Percentiles rank a stretch among this genome's conserved stretches.
phyloP scores from a whole-genome alignment of 2,113 vertebrate species.

The Ellobius talpinus region DNA sequence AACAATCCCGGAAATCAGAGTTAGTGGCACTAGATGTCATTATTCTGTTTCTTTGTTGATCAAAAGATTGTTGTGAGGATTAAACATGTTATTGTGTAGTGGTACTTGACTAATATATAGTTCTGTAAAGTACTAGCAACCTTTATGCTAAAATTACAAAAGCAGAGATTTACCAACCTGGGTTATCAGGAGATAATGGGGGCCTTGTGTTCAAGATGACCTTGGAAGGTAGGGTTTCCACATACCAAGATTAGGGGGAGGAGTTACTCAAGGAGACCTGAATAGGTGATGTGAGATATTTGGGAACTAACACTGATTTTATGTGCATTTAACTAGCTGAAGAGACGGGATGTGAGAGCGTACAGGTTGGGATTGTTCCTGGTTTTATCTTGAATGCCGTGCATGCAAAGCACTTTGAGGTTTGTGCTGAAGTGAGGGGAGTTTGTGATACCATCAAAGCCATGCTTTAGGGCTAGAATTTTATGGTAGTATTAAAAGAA shows the following conservation, averaged over 20 bases:
- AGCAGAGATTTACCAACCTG: slow-evolving; percentile 34
- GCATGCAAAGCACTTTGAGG: not conserved
- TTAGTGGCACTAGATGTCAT: not conserved
- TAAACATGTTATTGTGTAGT: not conserved
- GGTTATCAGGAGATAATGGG: not conserved
- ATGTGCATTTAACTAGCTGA: not conserved
- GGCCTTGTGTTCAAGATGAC: not conserved
- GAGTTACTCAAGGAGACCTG: not conserved
- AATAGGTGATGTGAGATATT: not conserved
- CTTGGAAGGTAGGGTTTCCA: slow-evolving; percentile 15
- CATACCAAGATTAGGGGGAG: not conserved
- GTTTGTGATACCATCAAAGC: not conserved
- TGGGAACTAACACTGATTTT: slow-evolving; percentile 22
- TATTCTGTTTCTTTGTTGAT: slow-evolving; percentile 12
- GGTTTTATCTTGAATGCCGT: not conserved
- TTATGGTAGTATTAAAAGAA: not conserved
- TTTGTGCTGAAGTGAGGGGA: not conserved
- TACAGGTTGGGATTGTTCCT: not conserved
- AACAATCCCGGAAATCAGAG: not conserved
- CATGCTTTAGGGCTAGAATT: not conserved
- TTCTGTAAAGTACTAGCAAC: not conserved
- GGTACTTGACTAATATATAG: not conserved
- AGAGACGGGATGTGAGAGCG: not conserved
- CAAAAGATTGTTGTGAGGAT: not conserved
- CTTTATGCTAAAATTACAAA: slow-evolving; percentile 26